A percentile compares a stretch with the other conserved stretches of the same genome.
phyloP scores from a whole-genome alignment of 2,888 invertebrate species.

The Cataglyphis livida region DNA sequence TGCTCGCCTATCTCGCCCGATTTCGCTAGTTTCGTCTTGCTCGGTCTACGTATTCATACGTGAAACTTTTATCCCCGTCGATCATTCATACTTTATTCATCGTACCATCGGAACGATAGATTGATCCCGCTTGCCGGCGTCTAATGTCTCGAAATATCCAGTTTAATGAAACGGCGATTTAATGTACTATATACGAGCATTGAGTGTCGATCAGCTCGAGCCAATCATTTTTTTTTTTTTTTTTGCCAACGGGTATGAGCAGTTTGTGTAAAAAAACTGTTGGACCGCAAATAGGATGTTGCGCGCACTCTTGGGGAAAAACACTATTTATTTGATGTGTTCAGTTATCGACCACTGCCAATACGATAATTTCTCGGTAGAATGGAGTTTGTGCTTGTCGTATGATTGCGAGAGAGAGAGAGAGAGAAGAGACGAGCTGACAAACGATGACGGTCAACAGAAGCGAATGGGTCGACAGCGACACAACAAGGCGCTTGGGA shows the following conservation, averaged over 20 bases:
- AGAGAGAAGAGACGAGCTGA: conserved; percentile 21
- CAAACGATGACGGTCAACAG: conserved; percentile 23
- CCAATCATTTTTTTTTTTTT: conserved; percentile 12
- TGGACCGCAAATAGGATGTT: conserved; percentile 10
- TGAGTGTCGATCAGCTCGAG: conserved; percentile 7
- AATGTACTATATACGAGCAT: background rate
- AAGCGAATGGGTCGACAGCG: conserved; percentile 29
- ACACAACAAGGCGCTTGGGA: conserved; percentile 51
- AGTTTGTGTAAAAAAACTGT: conserved; percentile 7
- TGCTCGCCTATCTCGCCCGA: conserved; percentile 16
- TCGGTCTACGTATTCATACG: conserved; percentile 3
- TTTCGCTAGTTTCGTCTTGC: conserved; percentile 25
- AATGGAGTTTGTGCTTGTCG: background rate
- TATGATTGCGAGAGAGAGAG: conserved; percentile 16
- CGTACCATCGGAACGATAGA: background rate
- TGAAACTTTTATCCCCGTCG: background rate
- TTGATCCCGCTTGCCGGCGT: background rate
- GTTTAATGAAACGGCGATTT: conserved; percentile 5
- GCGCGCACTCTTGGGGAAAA: background rate
- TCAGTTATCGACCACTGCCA: conserved; percentile 26
- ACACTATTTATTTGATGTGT: conserved; percentile 13
- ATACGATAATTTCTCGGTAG: conserved; percentile 28
- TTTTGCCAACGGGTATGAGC: background rate
- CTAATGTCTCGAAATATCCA: background rate
- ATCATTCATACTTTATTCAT: conserved; percentile 8